Evolutionary conservation across 1,140 invertebrate species (phyloP).

Genomic region (Drosophila kurseongensis): DNA sequence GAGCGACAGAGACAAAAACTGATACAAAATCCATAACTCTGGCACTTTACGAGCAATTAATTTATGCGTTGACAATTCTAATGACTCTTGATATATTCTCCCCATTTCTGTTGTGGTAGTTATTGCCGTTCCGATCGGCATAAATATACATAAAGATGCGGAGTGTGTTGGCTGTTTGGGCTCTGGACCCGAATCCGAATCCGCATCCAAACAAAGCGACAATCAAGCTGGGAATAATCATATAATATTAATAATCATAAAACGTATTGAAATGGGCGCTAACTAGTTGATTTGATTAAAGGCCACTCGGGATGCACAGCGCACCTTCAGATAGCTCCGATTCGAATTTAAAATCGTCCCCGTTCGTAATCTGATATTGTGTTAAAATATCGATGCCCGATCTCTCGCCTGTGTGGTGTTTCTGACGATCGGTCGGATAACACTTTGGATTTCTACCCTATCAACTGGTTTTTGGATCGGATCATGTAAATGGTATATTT

Average conservation of each 20-base stretch:
- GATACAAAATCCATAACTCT: conserved; percentile 73
- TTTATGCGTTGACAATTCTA: conserved; percentile 84
- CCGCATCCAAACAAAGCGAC: conserved; percentile 66
- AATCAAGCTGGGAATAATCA: conserved; percentile 75
- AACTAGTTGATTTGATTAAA: conserved; percentile 82
- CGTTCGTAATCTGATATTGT: conserved; percentile 75
- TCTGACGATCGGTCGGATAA: conserved; percentile 24
- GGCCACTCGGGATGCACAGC: conserved; percentile 36
- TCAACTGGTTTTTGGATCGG: conserved; percentile 28
- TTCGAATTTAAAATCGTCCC: conserved; percentile 22
- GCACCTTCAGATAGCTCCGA: conserved; percentile 24
- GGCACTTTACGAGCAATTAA: conserved; percentile 83
- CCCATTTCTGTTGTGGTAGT: conserved; percentile 18
- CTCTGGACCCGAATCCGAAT: conserved; percentile 10
- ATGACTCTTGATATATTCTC: conserved; percentile 77
- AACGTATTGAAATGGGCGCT: conserved; percentile 78
- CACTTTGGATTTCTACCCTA: conserved; percentile 13
- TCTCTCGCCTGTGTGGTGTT: conserved; percentile 38
- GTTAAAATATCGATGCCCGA: conserved; percentile 59
- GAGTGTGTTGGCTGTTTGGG: conserved; percentile 48
- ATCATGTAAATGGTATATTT: neutral
- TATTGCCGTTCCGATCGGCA: conserved; percentile 22
- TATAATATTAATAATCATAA: conserved; percentile 82
- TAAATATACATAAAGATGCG: conserved; percentile 24
- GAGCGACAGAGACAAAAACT: conserved; percentile 38